Conservation (phyloP, 2,797 vertebrate species). For the Cephalopachus bancanus region DNA sequence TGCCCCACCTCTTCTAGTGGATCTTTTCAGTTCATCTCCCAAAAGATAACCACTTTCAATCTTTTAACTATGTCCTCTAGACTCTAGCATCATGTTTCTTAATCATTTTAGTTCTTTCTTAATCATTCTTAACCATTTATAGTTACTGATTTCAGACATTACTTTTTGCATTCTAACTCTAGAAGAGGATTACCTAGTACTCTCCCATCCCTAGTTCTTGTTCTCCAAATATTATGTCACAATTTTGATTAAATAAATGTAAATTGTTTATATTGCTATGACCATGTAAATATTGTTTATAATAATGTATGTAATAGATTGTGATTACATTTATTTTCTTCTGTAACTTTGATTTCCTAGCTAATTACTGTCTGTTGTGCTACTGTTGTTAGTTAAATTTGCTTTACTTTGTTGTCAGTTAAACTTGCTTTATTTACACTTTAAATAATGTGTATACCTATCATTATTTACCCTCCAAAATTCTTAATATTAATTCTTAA, state of each 20-base stretch:
- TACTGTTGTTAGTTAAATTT: not conserved
- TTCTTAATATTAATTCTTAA: not conserved
- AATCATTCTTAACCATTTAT: not conserved
- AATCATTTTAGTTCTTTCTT: not conserved
- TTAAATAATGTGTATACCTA: not conserved
- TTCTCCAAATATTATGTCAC: not conserved
- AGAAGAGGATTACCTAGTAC: not conserved
- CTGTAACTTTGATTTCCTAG: not conserved
- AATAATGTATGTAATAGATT: not conserved
- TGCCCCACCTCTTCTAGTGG: not conserved
- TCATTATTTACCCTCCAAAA: not conserved
- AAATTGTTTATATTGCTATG: not conserved
- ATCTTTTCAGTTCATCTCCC: not conserved
- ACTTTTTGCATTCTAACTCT: not conserved
- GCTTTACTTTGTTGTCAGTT: not conserved
- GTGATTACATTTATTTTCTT: not conserved
- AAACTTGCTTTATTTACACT: slow-evolving; percentile 11
- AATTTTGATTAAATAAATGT: not conserved
- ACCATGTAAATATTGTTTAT: not conserved
- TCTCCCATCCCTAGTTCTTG: not conserved
- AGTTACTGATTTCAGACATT: not conserved
- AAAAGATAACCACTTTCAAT: not conserved
- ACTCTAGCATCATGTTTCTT: not conserved
- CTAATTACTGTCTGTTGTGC: slow-evolving; percentile 25
- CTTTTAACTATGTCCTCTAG: not conserved